Conservation (phyloP, 2,888 invertebrate species). For the Lasioglossum figueresi region DNA sequence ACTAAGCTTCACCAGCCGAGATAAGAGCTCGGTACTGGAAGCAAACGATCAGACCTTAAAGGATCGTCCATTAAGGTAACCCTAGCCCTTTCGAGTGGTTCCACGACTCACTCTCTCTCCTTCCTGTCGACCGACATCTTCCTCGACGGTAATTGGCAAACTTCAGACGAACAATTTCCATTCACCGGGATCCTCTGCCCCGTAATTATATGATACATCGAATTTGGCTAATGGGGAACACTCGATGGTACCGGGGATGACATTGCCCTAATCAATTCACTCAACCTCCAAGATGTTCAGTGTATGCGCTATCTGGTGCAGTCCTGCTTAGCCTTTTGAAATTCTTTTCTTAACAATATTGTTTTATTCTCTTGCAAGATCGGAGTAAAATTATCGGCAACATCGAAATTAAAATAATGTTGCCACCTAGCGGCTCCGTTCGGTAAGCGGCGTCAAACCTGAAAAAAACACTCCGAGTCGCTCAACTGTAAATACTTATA, state of each 20-base stretch:
- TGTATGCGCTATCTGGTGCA: not conserved
- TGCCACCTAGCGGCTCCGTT: no score
- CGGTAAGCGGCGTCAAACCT: no score
- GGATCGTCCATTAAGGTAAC: constrained; percentile 66
- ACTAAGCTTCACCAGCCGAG: constrained; percentile 42
- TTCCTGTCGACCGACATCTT: constrained; percentile 31
- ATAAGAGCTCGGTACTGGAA: constrained; percentile 49
- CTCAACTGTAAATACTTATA: no score
- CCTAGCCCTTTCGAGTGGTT: constrained; percentile 56
- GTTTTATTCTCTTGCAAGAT: not conserved
- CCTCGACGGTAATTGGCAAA: constrained; percentile 61
- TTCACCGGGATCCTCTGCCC: constrained; percentile 24
- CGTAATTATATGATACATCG: constrained; percentile 57
- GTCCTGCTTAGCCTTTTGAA: not conserved
- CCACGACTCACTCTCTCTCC: constrained; percentile 21
- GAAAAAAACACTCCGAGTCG: no score
- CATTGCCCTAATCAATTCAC: constrained; percentile 32
- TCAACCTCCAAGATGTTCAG: not conserved
- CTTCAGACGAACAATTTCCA: constrained; percentile 59
- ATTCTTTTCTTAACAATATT: not conserved
- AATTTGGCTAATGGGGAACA: constrained; percentile 50
- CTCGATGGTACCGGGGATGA: constrained; percentile 41
- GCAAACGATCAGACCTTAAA: constrained; percentile 50
- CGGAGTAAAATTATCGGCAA: no score
- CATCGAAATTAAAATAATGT: no score